Evolutionary conservation across 2,888 invertebrate species (phyloP), one percentile per base, ranked within the genome.

Genomic region (Oscheius onirici): DNA sequence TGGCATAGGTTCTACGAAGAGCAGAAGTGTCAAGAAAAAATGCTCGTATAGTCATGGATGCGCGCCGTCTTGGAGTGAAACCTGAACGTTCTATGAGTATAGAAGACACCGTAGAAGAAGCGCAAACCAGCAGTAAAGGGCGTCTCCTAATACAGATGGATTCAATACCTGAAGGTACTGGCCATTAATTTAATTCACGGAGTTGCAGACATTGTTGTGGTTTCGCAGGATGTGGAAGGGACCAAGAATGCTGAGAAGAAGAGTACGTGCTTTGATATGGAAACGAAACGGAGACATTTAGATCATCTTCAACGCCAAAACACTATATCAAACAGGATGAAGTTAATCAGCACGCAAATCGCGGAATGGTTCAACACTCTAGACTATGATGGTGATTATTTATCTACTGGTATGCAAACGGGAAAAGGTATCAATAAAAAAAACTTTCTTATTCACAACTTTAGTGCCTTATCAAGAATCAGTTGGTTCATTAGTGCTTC

Each of bases 141-240:
- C 61, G 26, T 3, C 71, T 55, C 11, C 17, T 79, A 20, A 73
- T 85, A 8, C 83, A 85, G 67, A 85, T 85, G 85, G 85, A 85
- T 24, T 82, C 83, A 10, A 73, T 85, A 40, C 83, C 83, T n/a
- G 84, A 85, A 69, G 80, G 85, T 84, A 55, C n/a, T n/a, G n/a
- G n/a, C n/a, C n/a, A n/a, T n/a, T 17, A 20, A 15, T 22, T 20
- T 28, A n/a, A 24, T n/a, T 17, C n/a, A n/a, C n/a, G n/a, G n/a
- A 34, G 34, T 8, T 34, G 5, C 34, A 34, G 34, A 34, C 8
- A 8, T 34, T 8, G 34, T 34, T 34, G 34, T 34, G 8, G 34
- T 34, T 6, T 6, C 34, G 34, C 5, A 34, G 8, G 3, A 34
- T 8, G 3, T 34, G 34, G 34, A 34, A 8, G 34, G 34, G 34